Percentiles rank a stretch among this genome's conserved stretches.
Evolutionary conservation across 2,113 vertebrate genomes (phyloP).

Genomic region (Syngnathus floridae): DNA sequence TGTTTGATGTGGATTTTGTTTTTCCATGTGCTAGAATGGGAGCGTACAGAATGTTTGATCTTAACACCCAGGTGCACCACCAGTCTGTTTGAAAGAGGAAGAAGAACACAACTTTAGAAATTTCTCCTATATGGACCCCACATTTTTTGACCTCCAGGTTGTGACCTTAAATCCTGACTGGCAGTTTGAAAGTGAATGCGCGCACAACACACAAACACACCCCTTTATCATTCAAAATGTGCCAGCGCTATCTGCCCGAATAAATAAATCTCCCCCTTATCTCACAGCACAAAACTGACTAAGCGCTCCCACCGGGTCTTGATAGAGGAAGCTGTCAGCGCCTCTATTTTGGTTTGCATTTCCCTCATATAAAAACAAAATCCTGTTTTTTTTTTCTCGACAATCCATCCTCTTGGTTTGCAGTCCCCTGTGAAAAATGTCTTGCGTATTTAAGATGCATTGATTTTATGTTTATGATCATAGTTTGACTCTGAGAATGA

Average conservation of each 20-base stretch:
- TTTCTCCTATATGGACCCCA: conserved; percentile 25
- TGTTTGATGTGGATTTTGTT: conserved; percentile 47
- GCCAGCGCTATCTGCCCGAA: conserved; percentile 58
- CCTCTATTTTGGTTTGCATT: conserved; percentile 60
- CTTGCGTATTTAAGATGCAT: neutral
- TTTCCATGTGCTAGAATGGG: conserved; percentile 20
- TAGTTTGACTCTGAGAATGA: neutral
- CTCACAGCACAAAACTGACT: conserved; percentile 49
- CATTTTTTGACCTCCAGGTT: conserved; percentile 39
- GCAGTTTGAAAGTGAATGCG: conserved; percentile 34
- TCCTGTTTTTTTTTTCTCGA: conserved; percentile 67
- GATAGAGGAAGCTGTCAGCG: conserved; percentile 62
- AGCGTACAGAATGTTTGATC: conserved; percentile 33
- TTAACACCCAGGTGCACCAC: conserved; percentile 25
- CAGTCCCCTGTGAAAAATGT: conserved; percentile 25
- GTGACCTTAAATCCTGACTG: conserved; percentile 63
- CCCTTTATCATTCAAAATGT: conserved; percentile 57
- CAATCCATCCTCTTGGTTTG: conserved; percentile 49
- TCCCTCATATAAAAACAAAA: conserved; percentile 46
- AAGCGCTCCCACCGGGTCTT: conserved; percentile 52
- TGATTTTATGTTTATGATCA: neutral
- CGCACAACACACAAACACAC: conserved; percentile 27
- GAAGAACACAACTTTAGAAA: conserved; percentile 28
- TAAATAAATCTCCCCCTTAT: conserved; percentile 65
- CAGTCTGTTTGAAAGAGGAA: conserved; percentile 4